These are phyloP conservation scores for Sus cebifrons DNA, from an alignment of 2,797 vertebrate species.

Conservation along the genomic window DNA sequence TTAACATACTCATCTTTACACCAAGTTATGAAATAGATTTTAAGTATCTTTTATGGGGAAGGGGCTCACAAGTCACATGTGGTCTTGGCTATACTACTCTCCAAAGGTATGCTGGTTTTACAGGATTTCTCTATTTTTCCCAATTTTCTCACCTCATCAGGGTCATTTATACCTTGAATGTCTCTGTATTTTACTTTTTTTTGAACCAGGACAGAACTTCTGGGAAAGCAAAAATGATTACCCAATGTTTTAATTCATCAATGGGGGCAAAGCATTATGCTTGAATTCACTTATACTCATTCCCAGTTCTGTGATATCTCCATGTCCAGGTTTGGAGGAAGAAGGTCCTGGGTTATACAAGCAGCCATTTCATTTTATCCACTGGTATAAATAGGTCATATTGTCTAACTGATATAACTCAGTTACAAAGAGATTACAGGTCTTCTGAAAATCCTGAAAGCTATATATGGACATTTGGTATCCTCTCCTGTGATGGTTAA, in stretches of 20 bases:
- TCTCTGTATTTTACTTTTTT: slow-evolving; percentile 25
- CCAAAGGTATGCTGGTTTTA: slow-evolving; percentile 36
- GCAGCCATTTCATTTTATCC: slow-evolving; percentile 61
- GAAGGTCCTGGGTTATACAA: slow-evolving; percentile 5
- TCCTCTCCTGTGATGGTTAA: slow-evolving; percentile 37
- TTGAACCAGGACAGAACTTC: neutral
- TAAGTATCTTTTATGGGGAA: slow-evolving; percentile 63
- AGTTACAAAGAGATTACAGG: slow-evolving; percentile 42
- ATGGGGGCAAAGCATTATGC: neutral
- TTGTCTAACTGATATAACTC: slow-evolving; percentile 28
- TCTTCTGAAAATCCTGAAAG: slow-evolving; percentile 60
- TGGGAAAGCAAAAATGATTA: slow-evolving; percentile 60
- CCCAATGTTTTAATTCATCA: slow-evolving; percentile 22
- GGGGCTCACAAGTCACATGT: neutral
- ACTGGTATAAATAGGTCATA: neutral
- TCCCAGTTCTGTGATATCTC: neutral
- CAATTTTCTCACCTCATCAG: slow-evolving; percentile 26
- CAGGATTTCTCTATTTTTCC: slow-evolving; percentile 8
- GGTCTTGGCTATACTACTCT: neutral
- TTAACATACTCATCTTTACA: slow-evolving; percentile 47
- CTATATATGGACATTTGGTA: neutral
- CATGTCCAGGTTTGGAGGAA: neutral
- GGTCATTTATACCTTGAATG: slow-evolving; percentile 38
- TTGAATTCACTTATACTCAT: slow-evolving; percentile 34
- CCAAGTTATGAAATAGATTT: slow-evolving; percentile 14